These are phyloP conservation scores for Cricetomys ansorgei DNA, from an alignment of 2,113 vertebrate genomes.

Conservation along the genomic window DNA sequence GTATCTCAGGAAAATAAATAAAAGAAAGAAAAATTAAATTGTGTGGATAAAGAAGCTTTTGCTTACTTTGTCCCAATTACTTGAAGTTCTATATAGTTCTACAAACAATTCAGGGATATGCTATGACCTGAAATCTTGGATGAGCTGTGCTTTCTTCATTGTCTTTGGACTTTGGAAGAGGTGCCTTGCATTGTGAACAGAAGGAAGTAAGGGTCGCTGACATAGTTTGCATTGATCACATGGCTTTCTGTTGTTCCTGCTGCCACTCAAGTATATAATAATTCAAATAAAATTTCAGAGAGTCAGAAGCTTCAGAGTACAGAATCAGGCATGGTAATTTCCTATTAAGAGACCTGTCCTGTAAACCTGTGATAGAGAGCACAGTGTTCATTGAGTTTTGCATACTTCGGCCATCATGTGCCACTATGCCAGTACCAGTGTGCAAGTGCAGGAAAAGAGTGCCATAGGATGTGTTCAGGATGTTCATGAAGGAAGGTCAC, in stretches of 20 bases:
- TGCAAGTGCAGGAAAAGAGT: neutral
- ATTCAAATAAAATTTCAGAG: constrained; percentile 84
- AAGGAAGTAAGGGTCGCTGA: constrained; percentile 82
- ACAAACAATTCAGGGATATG: neutral
- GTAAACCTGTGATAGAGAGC: constrained; percentile 82
- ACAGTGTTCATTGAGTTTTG: constrained; percentile 70
- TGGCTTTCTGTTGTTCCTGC: constrained; percentile 84
- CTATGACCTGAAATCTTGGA: neutral
- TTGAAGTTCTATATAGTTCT: neutral
- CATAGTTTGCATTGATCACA: constrained; percentile 85
- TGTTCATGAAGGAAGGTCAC: constrained; percentile 38
- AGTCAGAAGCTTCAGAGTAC: constrained; percentile 81
- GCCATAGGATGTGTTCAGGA: too few relatives aligned
- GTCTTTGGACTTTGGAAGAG: constrained; percentile 64
- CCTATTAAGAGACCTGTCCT: constrained; percentile 82
- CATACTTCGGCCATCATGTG: neutral
- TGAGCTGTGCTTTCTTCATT: neutral
- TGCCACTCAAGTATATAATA: constrained; percentile 85
- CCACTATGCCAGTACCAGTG: constrained; percentile 46
- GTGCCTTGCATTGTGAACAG: constrained; percentile 66
- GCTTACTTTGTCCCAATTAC: neutral
- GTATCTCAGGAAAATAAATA: neutral
- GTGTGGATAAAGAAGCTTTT: neutral
- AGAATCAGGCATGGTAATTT: constrained; percentile 82
- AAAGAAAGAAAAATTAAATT: neutral